These are phyloP conservation scores for Homarus gammarus DNA, from an alignment of 2,888 invertebrate species.

Conservation along the genomic window DNA sequence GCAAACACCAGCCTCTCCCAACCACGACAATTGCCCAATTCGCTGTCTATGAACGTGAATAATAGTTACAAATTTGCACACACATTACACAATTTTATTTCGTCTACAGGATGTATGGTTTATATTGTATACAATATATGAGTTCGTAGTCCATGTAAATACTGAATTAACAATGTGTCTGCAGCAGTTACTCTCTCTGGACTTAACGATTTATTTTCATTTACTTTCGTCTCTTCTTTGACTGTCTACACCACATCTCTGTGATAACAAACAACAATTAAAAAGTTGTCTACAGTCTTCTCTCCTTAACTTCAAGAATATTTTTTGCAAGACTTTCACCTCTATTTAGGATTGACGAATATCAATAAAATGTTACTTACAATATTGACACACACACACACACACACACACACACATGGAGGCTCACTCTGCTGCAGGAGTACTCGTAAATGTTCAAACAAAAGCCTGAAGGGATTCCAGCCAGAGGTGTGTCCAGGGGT, in stretches of 20 bases:
- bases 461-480: background rate
- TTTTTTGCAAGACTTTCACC: background rate
- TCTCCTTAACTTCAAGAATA: background rate
- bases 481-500: background rate
- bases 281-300: too few relatives aligned
- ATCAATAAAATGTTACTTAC: too few relatives aligned
- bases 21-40: background rate
- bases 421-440: conserved; percentile 20
- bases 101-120: background rate
- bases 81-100: too few relatives aligned
- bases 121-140: background rate
- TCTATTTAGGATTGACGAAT: too few relatives aligned
- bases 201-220: too few relatives aligned
- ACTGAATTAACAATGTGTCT: background rate
- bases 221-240: too few relatives aligned
- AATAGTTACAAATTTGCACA: too few relatives aligned
- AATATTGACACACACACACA: too few relatives aligned
- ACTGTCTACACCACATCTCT: too few relatives aligned
- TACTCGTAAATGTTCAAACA: background rate
- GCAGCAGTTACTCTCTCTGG: too few relatives aligned
- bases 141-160: background rate
- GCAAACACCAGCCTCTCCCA: conserved; percentile 19
- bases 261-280: too few relatives aligned
- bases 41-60: background rate
- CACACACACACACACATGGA: too few relatives aligned